Evolutionary conservation across 2,113 vertebrate species (phyloP).

Genomic region (Anoplopoma fimbria): DNA sequence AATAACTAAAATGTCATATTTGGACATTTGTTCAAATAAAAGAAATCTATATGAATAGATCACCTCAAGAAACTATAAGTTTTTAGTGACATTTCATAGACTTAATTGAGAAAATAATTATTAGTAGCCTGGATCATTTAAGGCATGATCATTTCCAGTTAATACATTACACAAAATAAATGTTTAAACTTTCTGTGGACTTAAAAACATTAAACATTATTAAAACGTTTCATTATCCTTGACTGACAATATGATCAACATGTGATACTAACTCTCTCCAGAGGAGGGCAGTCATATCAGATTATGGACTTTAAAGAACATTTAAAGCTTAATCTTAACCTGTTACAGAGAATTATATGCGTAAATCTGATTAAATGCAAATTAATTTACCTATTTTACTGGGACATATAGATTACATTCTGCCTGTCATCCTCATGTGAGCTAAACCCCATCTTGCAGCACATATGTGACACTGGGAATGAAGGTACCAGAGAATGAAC

Average conservation of each 20-base stretch:
- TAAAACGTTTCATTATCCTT: too few relatives aligned
- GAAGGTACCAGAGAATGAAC: conserved; percentile 38
- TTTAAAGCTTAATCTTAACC: neutral
- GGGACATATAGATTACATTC: neutral
- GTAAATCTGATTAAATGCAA: neutral
- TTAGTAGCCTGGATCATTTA: neutral
- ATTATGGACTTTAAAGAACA: neutral
- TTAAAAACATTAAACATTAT: neutral
- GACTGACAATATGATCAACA: neutral
- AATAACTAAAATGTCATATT: too few relatives aligned
- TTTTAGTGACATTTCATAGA: neutral
- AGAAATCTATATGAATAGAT: neutral
- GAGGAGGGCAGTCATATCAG: conserved; percentile 26
- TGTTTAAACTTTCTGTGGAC: neutral
- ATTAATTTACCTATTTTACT: neutral
- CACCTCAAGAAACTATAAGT: neutral
- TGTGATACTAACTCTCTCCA: conserved; percentile 25
- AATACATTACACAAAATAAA: neutral
- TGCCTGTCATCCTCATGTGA: neutral
- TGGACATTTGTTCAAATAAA: neutral
- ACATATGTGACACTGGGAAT: neutral
- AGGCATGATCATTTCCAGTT: neutral
- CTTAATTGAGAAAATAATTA: neutral
- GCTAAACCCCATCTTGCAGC: neutral
- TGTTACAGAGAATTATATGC: neutral